These are phyloP conservation scores for Trididemnum clinides DNA, from an alignment of 23 tunicate species.

Conservation along the genomic window DNA sequence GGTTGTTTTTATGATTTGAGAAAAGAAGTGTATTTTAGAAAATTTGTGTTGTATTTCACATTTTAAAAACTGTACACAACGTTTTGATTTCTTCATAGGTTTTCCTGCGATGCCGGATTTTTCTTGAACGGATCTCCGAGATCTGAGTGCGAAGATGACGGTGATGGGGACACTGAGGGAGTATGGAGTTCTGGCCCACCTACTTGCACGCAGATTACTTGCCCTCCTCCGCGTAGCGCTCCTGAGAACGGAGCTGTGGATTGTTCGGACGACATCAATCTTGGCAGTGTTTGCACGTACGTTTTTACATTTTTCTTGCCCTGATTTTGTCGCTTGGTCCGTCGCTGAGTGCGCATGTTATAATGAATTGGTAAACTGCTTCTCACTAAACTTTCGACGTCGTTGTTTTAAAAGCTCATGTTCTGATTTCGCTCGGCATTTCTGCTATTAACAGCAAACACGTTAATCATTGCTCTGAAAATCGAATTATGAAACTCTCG, in stretches of 20 bases:
- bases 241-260: background rate
- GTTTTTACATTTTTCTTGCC: too few relatives aligned
- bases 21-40: too few relatives aligned
- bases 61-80: too few relatives aligned
- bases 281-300: background rate
- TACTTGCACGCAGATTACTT: background rate
- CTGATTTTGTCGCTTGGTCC: too few relatives aligned
- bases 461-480: too few relatives aligned
- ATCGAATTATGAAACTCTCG: too few relatives aligned
- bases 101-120: constrained; percentile 32
- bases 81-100: constrained; percentile 20
- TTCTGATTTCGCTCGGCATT: background rate
- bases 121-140: background rate
- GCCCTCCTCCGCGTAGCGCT: background rate
- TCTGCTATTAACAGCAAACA: background rate
- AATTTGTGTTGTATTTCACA: too few relatives aligned
- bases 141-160: constrained; percentile 12
- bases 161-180: background rate
- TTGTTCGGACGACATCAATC: background rate
- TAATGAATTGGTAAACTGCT: too few relatives aligned
- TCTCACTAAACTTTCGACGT: background rate
- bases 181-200: background rate
- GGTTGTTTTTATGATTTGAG: too few relatives aligned
- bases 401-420: background rate
- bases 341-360: too few relatives aligned